Evolutionary conservation across 1,140 invertebrate species (phyloP).

Genomic region (Plodia interpunctella): DNA sequence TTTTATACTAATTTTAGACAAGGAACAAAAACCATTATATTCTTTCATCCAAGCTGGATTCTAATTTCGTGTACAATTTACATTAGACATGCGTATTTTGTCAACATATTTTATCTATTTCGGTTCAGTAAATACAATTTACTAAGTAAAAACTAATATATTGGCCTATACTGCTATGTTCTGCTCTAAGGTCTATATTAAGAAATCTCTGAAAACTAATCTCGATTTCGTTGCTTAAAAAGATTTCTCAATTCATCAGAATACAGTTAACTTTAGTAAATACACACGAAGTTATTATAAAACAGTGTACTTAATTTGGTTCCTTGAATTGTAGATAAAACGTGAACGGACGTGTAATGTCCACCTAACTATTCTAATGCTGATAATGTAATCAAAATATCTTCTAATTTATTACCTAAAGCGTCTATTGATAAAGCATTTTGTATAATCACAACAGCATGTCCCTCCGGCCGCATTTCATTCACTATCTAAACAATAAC

Average conservation of each 20-base stretch:
- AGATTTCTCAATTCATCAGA: constrained; percentile 24
- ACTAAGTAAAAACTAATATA: constrained; percentile 21
- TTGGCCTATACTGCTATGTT: constrained; percentile 16
- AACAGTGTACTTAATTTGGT: constrained; percentile 46
- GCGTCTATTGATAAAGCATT: constrained; percentile 70
- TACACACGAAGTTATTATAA: constrained; percentile 41
- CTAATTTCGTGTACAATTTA: not conserved
- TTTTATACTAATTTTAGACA: constrained; percentile 11
- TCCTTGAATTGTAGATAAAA: constrained; percentile 50
- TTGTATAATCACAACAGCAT: constrained; percentile 68
- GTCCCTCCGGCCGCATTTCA: constrained; percentile 54
- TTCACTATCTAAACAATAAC: constrained; percentile 71
- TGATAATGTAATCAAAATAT: constrained; percentile 69
- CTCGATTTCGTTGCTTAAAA: constrained; percentile 24
- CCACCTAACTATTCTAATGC: constrained; percentile 40
- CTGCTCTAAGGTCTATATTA: constrained; percentile 25
- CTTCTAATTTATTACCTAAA: constrained; percentile 65
- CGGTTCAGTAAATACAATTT: constrained; percentile 21
- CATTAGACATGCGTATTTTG: constrained; percentile 20
- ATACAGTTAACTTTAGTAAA: constrained; percentile 48
- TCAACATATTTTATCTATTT: constrained; percentile 12
- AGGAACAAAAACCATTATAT: constrained; percentile 22
- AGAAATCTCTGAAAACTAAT: constrained; percentile 33
- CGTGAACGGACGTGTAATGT: constrained; percentile 47
- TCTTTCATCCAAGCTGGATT: not conserved